phyloP scores from a whole-genome alignment of 1,140 invertebrate species.

The Aphis gossypii region DNA sequence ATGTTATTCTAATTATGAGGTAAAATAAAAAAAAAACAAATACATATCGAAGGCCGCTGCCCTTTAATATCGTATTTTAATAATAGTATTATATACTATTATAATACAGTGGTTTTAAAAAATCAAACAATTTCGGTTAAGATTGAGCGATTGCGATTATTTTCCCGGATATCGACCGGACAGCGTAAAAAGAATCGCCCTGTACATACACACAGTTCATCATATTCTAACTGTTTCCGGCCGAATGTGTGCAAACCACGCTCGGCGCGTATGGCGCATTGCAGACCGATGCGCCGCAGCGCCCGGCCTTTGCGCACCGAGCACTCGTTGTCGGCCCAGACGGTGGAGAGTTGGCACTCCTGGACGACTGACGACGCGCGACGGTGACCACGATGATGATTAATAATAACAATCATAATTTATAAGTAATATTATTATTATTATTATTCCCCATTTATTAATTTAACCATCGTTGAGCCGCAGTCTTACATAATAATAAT shows the following conservation, averaged over 20 bases:
- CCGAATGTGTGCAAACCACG: not conserved
- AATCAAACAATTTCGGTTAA: not conserved
- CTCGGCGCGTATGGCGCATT: conserved; percentile 23
- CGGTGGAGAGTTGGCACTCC: not conserved
- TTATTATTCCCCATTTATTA: not conserved
- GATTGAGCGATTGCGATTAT: not conserved
- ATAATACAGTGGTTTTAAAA: not conserved
- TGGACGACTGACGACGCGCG: not conserved
- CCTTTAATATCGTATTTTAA: not conserved
- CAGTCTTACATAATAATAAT: not conserved
- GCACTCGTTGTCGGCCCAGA: not conserved
- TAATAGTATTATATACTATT: not conserved
- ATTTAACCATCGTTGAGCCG: not conserved
- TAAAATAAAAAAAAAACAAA: not conserved
- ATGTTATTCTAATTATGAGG: not conserved
- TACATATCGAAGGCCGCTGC: not conserved
- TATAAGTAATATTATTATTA: not conserved
- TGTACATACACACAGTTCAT: not conserved
- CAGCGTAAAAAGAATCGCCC: not conserved
- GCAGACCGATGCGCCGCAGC: conserved; percentile 27
- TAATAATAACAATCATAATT: not conserved
- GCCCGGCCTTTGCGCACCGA: not conserved
- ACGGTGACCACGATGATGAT: not conserved
- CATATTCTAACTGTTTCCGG: not conserved
- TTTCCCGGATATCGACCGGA: not conserved